Base-by-base conservation (phyloP, 1,140 invertebrate species). In the Halotydeus destructor region DNA sequence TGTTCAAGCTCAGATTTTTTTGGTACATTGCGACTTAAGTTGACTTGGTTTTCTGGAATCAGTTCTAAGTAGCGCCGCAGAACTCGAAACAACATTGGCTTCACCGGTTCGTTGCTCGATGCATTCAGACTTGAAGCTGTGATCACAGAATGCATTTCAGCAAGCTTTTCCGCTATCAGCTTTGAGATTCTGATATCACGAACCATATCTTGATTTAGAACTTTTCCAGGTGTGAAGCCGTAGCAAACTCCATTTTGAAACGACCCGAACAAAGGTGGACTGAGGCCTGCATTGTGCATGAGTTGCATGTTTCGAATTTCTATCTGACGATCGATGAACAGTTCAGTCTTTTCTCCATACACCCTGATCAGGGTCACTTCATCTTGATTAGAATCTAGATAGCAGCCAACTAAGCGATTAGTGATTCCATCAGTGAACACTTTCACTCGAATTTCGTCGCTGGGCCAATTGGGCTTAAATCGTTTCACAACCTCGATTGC, bases 231-330 rank as follows among this genome's bases (percentile, higher is more conserved):
- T 47, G 84, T 70, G 63, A 76, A 98, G 61, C 86, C 75, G 60
- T 96, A 98, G 16, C 74, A 78, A 45, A 97, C 65, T 19, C 91
- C 93, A 68, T 98, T 98, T 46, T 74, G 69, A 63, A 97, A 97
- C 22, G 76, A 74, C 31, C 81, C 84, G 65, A 85, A 88, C 27
- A 97, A 62, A 38, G 72, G 68, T 40, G 86, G 78, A 48, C 82
- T 81, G 48, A 81, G 69, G 11, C 76, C 78, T 48, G 70, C 67
- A 51, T 69, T 67, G 54, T 77, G 71, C 48, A 89, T 53, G 60
- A 74, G 71, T 60, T 62, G 53, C 52, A 78, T 74, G 50, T 72
- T 76, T 50, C 58, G 67, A 32, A 72, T 73, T 53, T 91, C 85
- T 45, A 72, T 71, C 54, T 76, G 70, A 53, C 88, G 66, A 63